Conservation (phyloP, 1,140 invertebrate species). For the Drosophila micromelanica region DNA sequence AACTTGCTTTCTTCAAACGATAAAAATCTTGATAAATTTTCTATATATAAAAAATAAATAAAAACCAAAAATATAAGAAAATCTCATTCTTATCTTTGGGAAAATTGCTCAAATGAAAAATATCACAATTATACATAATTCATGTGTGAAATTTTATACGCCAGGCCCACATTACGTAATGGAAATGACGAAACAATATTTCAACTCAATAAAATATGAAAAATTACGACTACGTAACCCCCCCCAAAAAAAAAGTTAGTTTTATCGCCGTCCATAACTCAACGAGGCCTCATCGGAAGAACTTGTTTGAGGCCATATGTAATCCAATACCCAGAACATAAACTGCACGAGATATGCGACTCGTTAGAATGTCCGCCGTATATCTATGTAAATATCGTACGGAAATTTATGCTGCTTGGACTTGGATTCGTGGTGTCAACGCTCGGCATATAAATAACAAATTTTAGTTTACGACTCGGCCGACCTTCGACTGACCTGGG, state of each 20-base stretch:
- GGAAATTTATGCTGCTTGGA: constrained; percentile 70
- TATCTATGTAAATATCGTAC: constrained; percentile 60
- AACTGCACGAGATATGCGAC: constrained; percentile 66
- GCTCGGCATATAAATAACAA: constrained; percentile 62
- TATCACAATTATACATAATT: constrained; percentile 38
- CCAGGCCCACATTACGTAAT: constrained; percentile 34
- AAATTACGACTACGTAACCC: constrained; percentile 49
- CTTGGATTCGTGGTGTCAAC: constrained; percentile 58
- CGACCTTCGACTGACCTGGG: constrained; percentile 66
- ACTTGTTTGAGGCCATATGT: constrained; percentile 54
- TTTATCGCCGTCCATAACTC: constrained; percentile 70
- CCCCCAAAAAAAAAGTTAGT: constrained; percentile 17
- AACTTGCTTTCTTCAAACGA: background rate
- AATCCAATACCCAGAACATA: constrained; percentile 75
- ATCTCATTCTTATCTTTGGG: constrained; percentile 2
- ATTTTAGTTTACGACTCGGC: constrained; percentile 70
- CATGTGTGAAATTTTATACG: constrained; percentile 23
- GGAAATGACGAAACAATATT: constrained; percentile 67
- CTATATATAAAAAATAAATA: background rate
- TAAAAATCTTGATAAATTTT: constrained; percentile 21
- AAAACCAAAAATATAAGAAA: background rate
- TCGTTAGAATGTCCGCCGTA: constrained; percentile 34
- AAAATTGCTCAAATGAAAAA: constrained; percentile 12
- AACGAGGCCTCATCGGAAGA: constrained; percentile 38
- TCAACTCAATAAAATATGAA: constrained; percentile 73